These are phyloP conservation scores for Bucco capensis DNA, from an alignment of 2,113 vertebrate species.

Conservation along the genomic window DNA sequence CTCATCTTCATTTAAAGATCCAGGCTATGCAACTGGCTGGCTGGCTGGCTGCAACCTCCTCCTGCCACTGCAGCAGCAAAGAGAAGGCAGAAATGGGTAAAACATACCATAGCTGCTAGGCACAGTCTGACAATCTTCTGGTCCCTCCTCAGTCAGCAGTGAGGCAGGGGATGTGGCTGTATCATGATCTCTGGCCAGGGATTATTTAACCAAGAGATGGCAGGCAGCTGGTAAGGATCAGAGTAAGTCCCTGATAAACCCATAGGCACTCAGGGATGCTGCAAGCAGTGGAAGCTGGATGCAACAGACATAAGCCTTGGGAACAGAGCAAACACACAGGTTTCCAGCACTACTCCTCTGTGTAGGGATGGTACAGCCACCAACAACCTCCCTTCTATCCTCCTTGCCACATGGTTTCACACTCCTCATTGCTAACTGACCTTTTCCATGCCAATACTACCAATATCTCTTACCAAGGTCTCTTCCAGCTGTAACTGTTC, in stretches of 20 bases:
- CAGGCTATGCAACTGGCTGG: accelerated
- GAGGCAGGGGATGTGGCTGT: background rate
- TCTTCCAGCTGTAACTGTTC: no score
- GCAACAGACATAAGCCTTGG: background rate
- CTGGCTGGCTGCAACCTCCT: background rate
- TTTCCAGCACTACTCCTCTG: background rate
- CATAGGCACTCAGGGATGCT: accelerated
- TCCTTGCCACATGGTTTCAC: background rate
- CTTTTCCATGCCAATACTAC: background rate
- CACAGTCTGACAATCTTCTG: no score
- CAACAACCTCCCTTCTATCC: background rate
- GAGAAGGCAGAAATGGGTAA: background rate
- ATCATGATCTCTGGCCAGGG: background rate
- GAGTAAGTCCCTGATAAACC: background rate
- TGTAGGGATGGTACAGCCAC: accelerated
- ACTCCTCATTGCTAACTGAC: background rate
- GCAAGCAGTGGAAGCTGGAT: background rate
- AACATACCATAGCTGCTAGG: background rate
- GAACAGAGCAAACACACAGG: background rate
- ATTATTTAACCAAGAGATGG: background rate
- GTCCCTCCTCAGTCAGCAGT: accelerated
- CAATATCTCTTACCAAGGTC: no score
- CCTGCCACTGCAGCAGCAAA: background rate
- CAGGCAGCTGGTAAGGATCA: background rate
- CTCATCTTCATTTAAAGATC: background rate